These are phyloP conservation scores for Tetraneura akinire DNA, from an alignment of 1,140 invertebrate species.

Conservation along the genomic window DNA sequence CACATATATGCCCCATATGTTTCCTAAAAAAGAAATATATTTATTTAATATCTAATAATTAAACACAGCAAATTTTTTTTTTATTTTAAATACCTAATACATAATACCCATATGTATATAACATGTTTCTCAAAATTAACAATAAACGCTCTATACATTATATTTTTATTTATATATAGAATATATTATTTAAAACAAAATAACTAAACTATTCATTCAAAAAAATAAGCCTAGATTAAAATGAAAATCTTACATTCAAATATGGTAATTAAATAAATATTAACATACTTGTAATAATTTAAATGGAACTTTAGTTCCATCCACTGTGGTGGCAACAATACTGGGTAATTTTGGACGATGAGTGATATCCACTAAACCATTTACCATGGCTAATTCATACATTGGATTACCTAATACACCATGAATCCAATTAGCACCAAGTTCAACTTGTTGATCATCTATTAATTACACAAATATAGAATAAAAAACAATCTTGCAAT, in stretches of 20 bases:
- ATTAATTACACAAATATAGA: neutral
- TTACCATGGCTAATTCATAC: constrained; percentile 81
- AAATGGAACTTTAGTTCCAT: constrained; percentile 83
- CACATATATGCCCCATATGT: constrained; percentile 88
- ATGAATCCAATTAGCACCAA: constrained; percentile 93
- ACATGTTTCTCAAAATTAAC: too few species aligned
- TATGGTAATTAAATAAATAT: too few species aligned
- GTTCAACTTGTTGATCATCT: constrained; percentile 70
- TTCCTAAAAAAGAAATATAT: constrained; percentile 62
- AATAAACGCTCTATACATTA: too few species aligned
- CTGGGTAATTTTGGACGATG: constrained; percentile 81
- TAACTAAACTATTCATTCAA: too few species aligned
- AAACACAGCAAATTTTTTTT: too few species aligned
- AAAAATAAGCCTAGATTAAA: too few species aligned
- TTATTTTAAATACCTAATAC: too few species aligned
- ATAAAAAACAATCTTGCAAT: neutral
- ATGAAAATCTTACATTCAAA: too few species aligned
- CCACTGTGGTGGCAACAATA: constrained; percentile 81
- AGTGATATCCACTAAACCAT: constrained; percentile 80
- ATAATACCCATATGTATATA: too few species aligned
- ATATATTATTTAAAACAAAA: too few species aligned
- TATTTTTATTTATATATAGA: too few species aligned
- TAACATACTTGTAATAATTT: constrained; percentile 66
- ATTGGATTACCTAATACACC: constrained; percentile 83
- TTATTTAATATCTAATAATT: neutral